A percentile compares a stretch with the other conserved stretches of the same genome.
Evolutionary conservation across 2,113 vertebrate genomes (phyloP).

Genomic region (Miniopterus natalensis): DNA sequence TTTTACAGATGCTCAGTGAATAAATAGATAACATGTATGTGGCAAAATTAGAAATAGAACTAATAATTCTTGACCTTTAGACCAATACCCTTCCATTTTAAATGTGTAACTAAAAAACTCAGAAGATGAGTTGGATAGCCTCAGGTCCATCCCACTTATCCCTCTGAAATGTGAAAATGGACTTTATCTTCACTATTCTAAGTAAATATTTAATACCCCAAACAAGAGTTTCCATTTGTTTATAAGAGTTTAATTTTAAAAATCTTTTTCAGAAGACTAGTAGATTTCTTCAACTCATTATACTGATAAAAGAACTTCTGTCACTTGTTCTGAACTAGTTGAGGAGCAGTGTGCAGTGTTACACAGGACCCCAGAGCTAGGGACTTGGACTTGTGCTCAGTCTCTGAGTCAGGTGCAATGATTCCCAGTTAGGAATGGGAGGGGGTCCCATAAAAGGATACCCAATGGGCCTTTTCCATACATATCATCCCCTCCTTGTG

Average conservation of each 20-base stretch:
- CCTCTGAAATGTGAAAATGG: not conserved
- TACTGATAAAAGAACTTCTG: not conserved
- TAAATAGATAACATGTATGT: not conserved
- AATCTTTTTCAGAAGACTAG: not conserved
- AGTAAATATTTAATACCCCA: not conserved
- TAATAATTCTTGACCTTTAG: not conserved
- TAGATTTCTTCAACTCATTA: not conserved
- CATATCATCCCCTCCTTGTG: not conserved
- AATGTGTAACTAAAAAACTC: not conserved
- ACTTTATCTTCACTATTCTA: not conserved
- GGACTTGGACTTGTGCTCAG: not conserved
- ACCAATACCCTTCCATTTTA: not conserved
- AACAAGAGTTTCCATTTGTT: not conserved
- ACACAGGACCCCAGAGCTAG: rapidly evolving
- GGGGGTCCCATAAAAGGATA: not conserved
- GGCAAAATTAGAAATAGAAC: not conserved
- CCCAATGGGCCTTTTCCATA: not conserved
- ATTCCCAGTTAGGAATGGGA: not conserved
- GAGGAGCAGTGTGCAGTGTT: not conserved
- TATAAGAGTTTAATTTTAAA: not conserved
- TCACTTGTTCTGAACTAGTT: not conserved
- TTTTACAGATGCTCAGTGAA: constrained; percentile 22
- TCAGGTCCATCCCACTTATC: not conserved
- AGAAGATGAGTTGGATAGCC: not conserved
- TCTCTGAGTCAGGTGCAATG: not conserved